Evolutionary conservation across 2,888 invertebrate genomes (phyloP), one percentile per base, ranked within the genome.

Genomic region (Periphyllus acericola): DNA sequence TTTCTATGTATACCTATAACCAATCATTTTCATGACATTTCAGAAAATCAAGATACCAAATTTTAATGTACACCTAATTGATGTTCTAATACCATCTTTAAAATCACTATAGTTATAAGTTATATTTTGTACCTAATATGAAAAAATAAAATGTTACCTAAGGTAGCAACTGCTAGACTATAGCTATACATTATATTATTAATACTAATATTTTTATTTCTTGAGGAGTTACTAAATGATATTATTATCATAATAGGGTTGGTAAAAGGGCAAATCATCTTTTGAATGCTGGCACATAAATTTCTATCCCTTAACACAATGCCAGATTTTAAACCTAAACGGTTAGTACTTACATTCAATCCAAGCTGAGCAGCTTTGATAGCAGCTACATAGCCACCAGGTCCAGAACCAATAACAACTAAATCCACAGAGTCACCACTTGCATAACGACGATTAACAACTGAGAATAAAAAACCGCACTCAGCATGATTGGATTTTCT

Each of bases 351-450:
- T 92, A 97, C 97, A 93, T 99, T 99, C 93, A 99, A 94, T 90
- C 99, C 99, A 90, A 99, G 93, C 92, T 99, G 99, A 68, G 99
- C 96, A 87, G 99, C 99, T 94, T 99, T 99, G 90, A 99, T 99
- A 40, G 99, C 96, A 89, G 99, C 99, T 83, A 99, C 99, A 94
- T 99, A 99, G 89, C 99, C 99, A 90, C 99, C 99, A 90, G 99
- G 99, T 89, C 99, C 99, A 79, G 98, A 95, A 60, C 99, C 99
- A 91, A 99, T 98, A 8, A 99, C 99, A 76, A 99, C 98, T 90
- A 99, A 91, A 92, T 99, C 99, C 40, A 96, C 96, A 90, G 98
- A 97, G 91, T 95, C 93, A 84, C 94, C 93, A 80, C 94, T 93
- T 9, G 96, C 94, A 91, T 96, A 97, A 83, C 83, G 90, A n/a